Conservation (phyloP, 2,113 vertebrate genomes). For the Ancistrus triradiatus region DNA sequence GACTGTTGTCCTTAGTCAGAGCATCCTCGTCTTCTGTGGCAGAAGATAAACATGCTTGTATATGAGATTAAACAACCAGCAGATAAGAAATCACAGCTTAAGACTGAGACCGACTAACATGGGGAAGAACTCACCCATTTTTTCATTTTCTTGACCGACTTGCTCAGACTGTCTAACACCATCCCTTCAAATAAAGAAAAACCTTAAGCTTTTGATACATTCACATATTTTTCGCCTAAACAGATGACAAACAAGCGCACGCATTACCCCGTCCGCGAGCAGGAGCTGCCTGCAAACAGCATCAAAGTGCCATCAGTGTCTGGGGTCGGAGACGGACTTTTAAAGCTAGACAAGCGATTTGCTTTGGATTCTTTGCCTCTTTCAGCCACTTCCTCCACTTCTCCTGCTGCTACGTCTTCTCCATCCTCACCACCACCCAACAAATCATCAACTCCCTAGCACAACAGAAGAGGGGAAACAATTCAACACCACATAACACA, state of each 20-base stretch:
- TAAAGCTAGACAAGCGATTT: constrained; percentile 59
- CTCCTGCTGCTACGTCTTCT: constrained; percentile 62
- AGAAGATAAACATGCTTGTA: constrained; percentile 11
- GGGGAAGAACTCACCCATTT: constrained; percentile 58
- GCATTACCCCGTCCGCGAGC: constrained; percentile 81
- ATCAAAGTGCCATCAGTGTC: constrained; percentile 81
- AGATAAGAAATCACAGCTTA: too few relatives aligned
- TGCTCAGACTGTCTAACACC: constrained; percentile 54
- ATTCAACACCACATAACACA: neutral
- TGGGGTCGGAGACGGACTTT: constrained; percentile 53
- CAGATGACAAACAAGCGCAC: neutral
- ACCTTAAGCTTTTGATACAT: neutral
- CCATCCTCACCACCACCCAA: constrained; percentile 65
- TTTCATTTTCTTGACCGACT: constrained; percentile 57
- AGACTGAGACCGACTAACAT: too few relatives aligned
- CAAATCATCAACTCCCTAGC: constrained; percentile 75
- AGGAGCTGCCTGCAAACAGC: constrained; percentile 84
- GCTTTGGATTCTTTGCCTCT: constrained; percentile 52
- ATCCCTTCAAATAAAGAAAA: constrained; percentile 51
- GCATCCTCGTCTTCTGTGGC: constrained; percentile 86
- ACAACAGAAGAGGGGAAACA: neutral
- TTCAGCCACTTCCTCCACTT: constrained; percentile 62
- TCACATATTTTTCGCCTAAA: neutral
- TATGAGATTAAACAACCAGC: too few relatives aligned
- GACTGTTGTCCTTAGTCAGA: constrained; percentile 85